Base-by-base conservation (phyloP, 2,113 vertebrate species). In the Malurus elegans region DNA sequence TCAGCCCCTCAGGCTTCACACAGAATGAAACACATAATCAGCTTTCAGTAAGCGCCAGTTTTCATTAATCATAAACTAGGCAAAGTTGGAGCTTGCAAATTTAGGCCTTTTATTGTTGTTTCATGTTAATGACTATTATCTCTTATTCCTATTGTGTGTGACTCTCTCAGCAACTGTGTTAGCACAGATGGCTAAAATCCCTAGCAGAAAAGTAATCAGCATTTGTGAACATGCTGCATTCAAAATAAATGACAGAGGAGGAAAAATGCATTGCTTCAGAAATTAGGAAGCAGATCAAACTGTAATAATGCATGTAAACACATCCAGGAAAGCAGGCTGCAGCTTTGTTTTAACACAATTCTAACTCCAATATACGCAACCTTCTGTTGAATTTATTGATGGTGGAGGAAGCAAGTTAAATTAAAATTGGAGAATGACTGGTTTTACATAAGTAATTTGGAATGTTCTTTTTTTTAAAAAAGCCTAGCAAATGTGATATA, bases 1-100 rank as follows among this genome's bases (percentile, higher is more conserved):
- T 79, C 64, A 95, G 36, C 36, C 92, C 95, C 86, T 84, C 75
- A 93, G 96, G 96, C 86, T 23, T 93, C 94, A 83, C 71, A 34
- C 92, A 85, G 85, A 97, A 86, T 90, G 96, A 97, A 97, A 92
- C 80, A 96, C 88, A 94, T 97, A 96, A 97, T 97, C 97, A 95
- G 93, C 91, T 97, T 97, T 97, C 93, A 92, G 92, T 92, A 95
- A 97, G 79, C 87, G 86, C 86, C 91, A 69, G 50, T 96, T 93
- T 95, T 88, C 97, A 97, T 98, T 97, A 97, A 98, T 97, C 97
- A 96, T 97, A 96, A 97, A 97, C 88, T 87, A 93, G 96, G 96
- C 86, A 96, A 95, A 97, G 91, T 95, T 93, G 89, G 76, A 94
- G 88, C 95, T 95, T 97, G 95, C 80, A 96, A 94, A 97, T 96